phyloP scores from a whole-genome alignment of 2,113 vertebrate species.

The Dipodomys stephensi region DNA sequence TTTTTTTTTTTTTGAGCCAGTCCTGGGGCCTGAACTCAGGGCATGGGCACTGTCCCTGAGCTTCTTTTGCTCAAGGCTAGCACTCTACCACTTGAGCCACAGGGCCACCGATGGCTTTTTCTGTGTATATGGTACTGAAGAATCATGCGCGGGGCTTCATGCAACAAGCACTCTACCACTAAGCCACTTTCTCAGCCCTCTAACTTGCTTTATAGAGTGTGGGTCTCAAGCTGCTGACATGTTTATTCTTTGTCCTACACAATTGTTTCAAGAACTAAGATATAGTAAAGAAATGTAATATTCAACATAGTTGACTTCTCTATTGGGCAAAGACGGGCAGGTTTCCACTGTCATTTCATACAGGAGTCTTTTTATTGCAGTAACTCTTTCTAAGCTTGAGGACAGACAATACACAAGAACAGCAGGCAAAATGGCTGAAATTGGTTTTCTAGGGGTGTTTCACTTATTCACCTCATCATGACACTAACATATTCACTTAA shows the following conservation, averaged over 20 bases:
- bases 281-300: slow-evolving; percentile 19
- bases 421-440: background rate
- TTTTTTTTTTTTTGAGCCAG: too few species aligned
- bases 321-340: background rate
- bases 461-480: background rate
- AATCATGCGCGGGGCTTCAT: too few species aligned
- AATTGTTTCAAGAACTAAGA: slow-evolving; percentile 45
- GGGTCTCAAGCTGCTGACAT: background rate
- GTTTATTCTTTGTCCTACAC: background rate
- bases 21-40: too few species aligned
- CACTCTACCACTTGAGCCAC: too few species aligned
- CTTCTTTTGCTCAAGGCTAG: too few species aligned
- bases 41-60: too few species aligned
- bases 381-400: background rate
- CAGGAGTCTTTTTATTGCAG: background rate
- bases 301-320: background rate
- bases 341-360: background rate
- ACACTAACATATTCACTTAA: slow-evolving; percentile 22
- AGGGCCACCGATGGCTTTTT: too few species aligned
- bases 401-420: background rate
- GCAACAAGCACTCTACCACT: too few species aligned
- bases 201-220: background rate
- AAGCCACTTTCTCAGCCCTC: too few species aligned
- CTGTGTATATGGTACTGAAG: too few species aligned
- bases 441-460: slow-evolving; percentile 15